A percentile compares a stretch with the other conserved stretches of the same genome.
phyloP scores from a whole-genome alignment of 2,888 invertebrate genomes.

The Habrosyne pyritoides region DNA sequence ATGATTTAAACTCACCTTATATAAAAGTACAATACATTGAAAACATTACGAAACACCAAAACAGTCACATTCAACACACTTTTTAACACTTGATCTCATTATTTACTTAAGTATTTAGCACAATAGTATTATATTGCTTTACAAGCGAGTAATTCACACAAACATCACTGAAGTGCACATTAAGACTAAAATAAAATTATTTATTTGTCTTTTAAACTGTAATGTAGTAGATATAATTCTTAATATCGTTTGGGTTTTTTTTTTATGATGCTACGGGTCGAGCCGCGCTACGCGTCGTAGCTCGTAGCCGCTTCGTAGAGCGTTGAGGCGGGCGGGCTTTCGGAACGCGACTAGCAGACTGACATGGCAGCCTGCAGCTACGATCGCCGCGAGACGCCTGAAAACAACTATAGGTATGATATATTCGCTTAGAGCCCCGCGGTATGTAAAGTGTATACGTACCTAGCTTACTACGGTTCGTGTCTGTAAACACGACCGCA shows the following conservation, averaged over 20 bases:
- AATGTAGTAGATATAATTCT: too few species aligned
- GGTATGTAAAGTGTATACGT: constrained; percentile 14
- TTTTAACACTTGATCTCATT: constrained; percentile 29
- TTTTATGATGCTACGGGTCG: not conserved
- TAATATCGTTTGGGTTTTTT: too few species aligned
- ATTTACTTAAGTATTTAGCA: constrained; percentile 43
- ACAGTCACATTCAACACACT: constrained; percentile 36
- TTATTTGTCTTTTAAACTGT: not conserved
- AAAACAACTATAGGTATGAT: constrained; percentile 19
- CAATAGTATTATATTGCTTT: constrained; percentile 17
- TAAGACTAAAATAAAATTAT: constrained; percentile 13
- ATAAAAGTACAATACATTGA: constrained; percentile 21
- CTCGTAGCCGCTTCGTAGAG: constrained; percentile 47
- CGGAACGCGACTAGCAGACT: constrained; percentile 55
- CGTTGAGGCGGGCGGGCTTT: constrained; percentile 47
- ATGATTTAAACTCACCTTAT: constrained; percentile 33
- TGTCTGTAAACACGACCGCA: constrained; percentile 55
- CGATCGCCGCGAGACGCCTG: constrained; percentile 25
- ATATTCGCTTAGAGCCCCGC: not conserved
- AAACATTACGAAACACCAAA: constrained; percentile 19
- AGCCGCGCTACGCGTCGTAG: constrained; percentile 46
- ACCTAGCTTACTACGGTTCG: constrained; percentile 22
- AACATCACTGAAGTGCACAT: constrained; percentile 15
- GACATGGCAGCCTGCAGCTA: constrained; percentile 31
- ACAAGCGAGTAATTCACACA: constrained; percentile 24